These are phyloP conservation scores for Gandaritis pyraliata DNA, from an alignment of 2,888 invertebrate species.

Conservation along the genomic window DNA sequence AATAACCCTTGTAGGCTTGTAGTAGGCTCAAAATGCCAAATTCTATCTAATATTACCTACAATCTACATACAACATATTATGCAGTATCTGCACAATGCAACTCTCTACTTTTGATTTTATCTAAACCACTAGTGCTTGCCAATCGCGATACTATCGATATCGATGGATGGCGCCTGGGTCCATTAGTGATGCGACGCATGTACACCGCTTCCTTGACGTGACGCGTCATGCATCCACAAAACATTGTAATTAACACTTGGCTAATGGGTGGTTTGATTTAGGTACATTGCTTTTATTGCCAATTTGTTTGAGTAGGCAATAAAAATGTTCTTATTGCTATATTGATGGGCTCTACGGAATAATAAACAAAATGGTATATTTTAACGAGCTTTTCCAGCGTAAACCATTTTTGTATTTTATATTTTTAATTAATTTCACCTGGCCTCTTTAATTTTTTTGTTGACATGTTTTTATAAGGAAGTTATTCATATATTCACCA, in stretches of 20 bases:
- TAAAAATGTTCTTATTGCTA: slow-evolving; percentile 14
- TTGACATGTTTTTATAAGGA: no score
- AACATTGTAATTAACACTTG: slow-evolving; percentile 32
- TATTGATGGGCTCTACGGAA: slow-evolving; percentile 13
- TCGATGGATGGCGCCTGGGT: slow-evolving; percentile 26
- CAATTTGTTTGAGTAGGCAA: slow-evolving; percentile 16
- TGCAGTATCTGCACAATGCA: no score
- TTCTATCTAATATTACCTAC: no score
- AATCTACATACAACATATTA: no score
- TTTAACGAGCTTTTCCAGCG: slow-evolving; percentile 1
- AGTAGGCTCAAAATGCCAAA: no score
- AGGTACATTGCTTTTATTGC: slow-evolving; percentile 21
- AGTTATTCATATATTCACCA: neutral
- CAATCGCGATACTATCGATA: slow-evolving; percentile 27
- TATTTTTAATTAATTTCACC: neutral
- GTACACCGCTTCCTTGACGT: slow-evolving; percentile 30
- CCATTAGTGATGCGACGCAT: slow-evolving; percentile 29
- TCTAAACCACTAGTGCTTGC: slow-evolving; percentile 20
- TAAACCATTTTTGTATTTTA: neutral
- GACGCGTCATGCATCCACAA: slow-evolving; percentile 32
- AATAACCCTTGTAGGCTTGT: no score
- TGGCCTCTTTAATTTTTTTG: neutral
- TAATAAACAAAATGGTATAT: slow-evolving; percentile 6
- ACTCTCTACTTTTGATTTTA: slow-evolving; percentile 5
- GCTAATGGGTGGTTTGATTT: slow-evolving; percentile 22